Evolutionary conservation across 2,113 vertebrate genomes (phyloP), one percentile per base, ranked within the genome.

Genomic region (Cyphotilapia sp.): DNA sequence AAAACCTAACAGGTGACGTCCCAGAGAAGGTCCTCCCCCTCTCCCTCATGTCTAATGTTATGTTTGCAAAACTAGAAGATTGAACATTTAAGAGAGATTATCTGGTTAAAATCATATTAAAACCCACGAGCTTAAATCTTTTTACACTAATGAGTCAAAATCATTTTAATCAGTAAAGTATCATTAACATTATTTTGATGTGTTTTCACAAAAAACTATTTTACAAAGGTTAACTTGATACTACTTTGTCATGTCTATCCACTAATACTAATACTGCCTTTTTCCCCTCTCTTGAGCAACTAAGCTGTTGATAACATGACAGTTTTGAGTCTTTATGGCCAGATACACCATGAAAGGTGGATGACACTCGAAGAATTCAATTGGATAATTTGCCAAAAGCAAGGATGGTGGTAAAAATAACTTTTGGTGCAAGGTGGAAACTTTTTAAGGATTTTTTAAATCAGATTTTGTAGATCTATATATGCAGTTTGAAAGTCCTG

Each of bases 361-460:
- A 74, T 0, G 40, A 16, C 22, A 27, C 40, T 45, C 2, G 0
- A 74, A 27, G 22, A 45, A 45, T 27, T 45, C 22, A 45, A 40
- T 3, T 42, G 8, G 22, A 45, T 3, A 74, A 74, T 27, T 27
- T 74, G 8, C 22, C 69, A 42, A 74, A 9, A 47, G 22, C 0
- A n/a, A 66, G 10, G 7, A 66, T 38, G 61, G 19, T 0, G 10
- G 10, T 22, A 66, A 66, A 66, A 66, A 66, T 66, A 66, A 8
- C 19, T 66, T 66, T 66, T 66, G 16, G 29, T 16, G 56, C 27
- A 59, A 59, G 27, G 8, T 29, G 14, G 3, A 63, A 66, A 66
- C 17, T 38, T 35, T 63, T 66, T 66, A 66, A 35, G 61, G 17
- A n/a, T 0, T 66, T 63, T 66, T 66, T 12, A 7, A 66, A 66